Percentiles rank a stretch among this genome's conserved stretches.
phyloP scores from a whole-genome alignment of 2,888 invertebrate genomes.

The Ceramica pisi region DNA sequence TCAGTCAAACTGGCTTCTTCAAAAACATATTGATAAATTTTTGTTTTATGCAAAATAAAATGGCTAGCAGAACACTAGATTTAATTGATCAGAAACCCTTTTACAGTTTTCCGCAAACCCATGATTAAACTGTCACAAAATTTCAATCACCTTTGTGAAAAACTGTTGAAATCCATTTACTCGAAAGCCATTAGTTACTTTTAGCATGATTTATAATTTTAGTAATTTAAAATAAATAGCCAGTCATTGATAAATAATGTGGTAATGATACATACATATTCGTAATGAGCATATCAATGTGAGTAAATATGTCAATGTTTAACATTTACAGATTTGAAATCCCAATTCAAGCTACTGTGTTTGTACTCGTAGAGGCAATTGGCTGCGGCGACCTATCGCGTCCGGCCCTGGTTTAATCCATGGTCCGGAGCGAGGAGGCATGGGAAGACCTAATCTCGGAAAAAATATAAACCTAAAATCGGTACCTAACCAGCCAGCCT shows the following conservation, averaged over 20 bases:
- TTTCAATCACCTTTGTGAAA: not conserved
- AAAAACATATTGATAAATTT: too few species aligned
- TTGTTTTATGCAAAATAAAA: not conserved
- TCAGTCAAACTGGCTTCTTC: too few species aligned
- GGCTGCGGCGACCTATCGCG: too few species aligned
- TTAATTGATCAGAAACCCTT: constrained; percentile 23
- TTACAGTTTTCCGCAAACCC: not conserved
- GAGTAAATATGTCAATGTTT: not conserved
- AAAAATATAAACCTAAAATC: too few species aligned
- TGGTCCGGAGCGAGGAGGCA: too few species aligned
- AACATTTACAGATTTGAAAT: too few species aligned
- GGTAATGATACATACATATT: not conserved
- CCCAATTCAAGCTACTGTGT: not conserved
- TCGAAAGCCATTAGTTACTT: not conserved
- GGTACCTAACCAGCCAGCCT: too few species aligned
- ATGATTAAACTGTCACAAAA: constrained; percentile 8
- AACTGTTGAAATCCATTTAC: not conserved
- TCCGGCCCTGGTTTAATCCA: too few species aligned
- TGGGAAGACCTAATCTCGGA: too few species aligned
- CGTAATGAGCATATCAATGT: not conserved
- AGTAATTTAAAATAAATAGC: not conserved
- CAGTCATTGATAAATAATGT: not conserved
- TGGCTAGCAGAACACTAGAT: not conserved
- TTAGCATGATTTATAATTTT: not conserved
- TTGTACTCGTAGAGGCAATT: too few species aligned